Conservation (phyloP, 2,888 invertebrate genomes). For the Cephus rjabovi region DNA sequence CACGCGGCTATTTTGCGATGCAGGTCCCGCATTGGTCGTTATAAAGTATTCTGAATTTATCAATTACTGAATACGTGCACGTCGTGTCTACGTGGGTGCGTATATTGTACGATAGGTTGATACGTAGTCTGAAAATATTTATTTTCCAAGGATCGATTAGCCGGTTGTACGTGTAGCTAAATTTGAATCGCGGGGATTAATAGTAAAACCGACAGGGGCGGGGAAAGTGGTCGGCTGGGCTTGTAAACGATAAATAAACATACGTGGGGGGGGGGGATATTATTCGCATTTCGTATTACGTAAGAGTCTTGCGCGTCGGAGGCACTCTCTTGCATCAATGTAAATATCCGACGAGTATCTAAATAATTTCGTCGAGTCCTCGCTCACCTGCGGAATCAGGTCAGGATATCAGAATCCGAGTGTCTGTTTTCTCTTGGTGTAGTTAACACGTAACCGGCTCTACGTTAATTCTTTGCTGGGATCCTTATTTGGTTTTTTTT, state of each 20-base stretch:
- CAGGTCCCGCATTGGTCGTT: constrained; percentile 41
- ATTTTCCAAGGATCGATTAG: background rate
- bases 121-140: background rate
- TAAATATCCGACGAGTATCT: background rate
- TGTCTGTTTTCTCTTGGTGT: background rate
- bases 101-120: background rate
- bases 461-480: background rate
- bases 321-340: background rate
- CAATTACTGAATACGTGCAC: constrained; percentile 21
- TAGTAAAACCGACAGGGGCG: background rate
- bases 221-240: background rate
- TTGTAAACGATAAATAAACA: background rate
- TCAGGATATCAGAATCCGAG: background rate
- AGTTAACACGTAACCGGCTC: background rate
- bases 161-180: background rate
- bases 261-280: background rate
- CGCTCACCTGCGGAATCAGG: background rate
- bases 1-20: background rate
- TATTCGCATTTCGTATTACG: background rate
- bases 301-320: background rate
- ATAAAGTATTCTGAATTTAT: constrained; percentile 56
- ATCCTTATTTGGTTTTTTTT: background rate
- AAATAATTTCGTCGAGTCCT: background rate
- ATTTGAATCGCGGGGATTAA: background rate
- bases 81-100: background rate